Evolutionary conservation across 2,113 vertebrate genomes (phyloP).

Genomic region (Urocitellus parryii): DNA sequence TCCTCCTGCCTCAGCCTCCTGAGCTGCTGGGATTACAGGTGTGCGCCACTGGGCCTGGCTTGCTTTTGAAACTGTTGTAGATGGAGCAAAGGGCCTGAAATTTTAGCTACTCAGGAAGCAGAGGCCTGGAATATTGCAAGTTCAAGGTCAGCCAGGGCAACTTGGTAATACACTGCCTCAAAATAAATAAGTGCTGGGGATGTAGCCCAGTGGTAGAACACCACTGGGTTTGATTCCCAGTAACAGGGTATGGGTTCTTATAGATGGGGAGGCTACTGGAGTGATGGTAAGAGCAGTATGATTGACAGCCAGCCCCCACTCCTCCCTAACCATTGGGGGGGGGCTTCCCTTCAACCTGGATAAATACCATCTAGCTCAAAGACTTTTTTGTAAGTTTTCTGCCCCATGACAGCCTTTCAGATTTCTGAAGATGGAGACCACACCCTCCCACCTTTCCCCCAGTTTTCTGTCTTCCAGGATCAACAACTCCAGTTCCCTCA

Average conservation of each 20-base stretch:
- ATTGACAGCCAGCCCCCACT: not conserved
- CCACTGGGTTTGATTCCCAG: no score
- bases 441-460: not conserved
- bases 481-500: constrained; percentile 26
- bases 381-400: constrained; percentile 11
- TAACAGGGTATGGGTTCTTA: not conserved
- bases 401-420: not conserved
- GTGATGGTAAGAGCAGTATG: not conserved
- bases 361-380: not conserved
- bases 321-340: not conserved
- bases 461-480: constrained; percentile 52
- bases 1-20: no score
- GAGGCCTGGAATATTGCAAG: no score
- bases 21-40: no score
- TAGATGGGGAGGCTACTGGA: not conserved
- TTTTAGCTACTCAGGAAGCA: not conserved
- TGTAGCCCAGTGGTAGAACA: no score
- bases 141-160: no score
- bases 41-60: no score
- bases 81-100: no score
- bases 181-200: no score
- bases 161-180: no score
- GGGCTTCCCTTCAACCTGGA: not conserved
- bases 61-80: no score
- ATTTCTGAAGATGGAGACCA: constrained; percentile 17